Conservation (phyloP, 2,888 invertebrate genomes). For the Linhomoeus sp. region DNA sequence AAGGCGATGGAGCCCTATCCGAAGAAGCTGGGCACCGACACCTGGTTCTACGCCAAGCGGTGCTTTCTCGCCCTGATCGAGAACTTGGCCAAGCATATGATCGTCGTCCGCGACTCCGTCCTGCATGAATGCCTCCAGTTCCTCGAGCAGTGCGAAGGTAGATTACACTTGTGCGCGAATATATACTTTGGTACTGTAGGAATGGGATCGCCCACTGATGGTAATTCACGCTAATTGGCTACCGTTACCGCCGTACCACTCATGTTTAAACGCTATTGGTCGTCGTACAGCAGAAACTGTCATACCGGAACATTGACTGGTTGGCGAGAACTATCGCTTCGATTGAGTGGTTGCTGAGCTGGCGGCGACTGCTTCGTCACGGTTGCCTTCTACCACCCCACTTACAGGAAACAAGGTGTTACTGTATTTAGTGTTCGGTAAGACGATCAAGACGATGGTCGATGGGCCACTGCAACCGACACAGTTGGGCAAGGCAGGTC, state of each 20-base stretch:
- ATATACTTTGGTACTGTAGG: no score
- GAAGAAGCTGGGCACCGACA: slow-evolving; percentile 85
- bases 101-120: slow-evolving; percentile 63
- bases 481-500: slow-evolving; percentile 43
- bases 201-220: no score
- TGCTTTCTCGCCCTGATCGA: slow-evolving; percentile 81
- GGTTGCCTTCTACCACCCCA: no score
- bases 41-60: slow-evolving; percentile 92
- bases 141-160: slow-evolving; percentile 63
- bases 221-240: no score
- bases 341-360: no score
- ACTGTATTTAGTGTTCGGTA: slow-evolving; percentile 64
- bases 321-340: background rate
- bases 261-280: no score
- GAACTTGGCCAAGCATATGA: slow-evolving; percentile 69
- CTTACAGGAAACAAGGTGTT: no score
- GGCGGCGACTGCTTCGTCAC: no score
- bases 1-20: slow-evolving; percentile 84
- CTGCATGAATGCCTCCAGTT: slow-evolving; percentile 68
- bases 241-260: no score
- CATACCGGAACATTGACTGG: background rate
- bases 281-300: background rate
- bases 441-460: slow-evolving; percentile 57
- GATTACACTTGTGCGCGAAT: no score
- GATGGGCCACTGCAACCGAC: slow-evolving; percentile 58